A percentile compares a stretch with the other conserved stretches of the same genome.
phyloP scores from a whole-genome alignment of 2,797 vertebrate species.

The Delichon dasypus region DNA sequence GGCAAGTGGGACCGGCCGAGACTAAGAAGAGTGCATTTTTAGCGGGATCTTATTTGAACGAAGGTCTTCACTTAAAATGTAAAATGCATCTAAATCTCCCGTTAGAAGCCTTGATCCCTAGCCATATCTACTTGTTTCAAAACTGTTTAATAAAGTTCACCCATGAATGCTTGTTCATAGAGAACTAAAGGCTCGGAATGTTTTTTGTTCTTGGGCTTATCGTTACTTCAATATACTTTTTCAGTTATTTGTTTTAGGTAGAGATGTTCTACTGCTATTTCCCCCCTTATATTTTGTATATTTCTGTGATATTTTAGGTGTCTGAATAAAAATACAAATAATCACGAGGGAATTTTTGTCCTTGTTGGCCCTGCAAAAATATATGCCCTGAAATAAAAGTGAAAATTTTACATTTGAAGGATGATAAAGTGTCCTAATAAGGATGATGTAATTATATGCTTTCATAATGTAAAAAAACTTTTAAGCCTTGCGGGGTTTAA shows the following conservation, averaged over 20 bases:
- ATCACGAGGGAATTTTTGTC: too few relatives aligned
- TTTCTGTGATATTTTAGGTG: rapidly evolving
- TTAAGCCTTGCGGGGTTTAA: rapidly evolving
- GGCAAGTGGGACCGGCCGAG: rapidly evolving
- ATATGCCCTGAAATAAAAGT: too few relatives aligned
- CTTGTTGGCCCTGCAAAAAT: rapidly evolving
- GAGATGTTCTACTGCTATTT: not conserved
- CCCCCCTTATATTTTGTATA: rapidly evolving
- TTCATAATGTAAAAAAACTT: rapidly evolving
- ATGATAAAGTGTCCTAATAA: rapidly evolving
- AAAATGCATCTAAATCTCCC: too few relatives aligned
- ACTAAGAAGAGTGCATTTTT: too few relatives aligned
- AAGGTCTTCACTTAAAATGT: rapidly evolving
- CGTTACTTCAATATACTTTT: rapidly evolving
- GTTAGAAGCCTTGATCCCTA: too few relatives aligned
- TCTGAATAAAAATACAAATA: not conserved
- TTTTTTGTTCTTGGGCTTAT: rapidly evolving
- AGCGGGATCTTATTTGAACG: rapidly evolving
- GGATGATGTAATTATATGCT: rapidly evolving
- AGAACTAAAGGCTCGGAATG: rapidly evolving
- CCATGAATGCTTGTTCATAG: rapidly evolving
- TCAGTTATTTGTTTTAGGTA: rapidly evolving
- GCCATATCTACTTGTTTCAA: rapidly evolving
- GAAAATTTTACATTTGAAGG: rapidly evolving
- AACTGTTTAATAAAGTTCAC: rapidly evolving